Conservation (phyloP, 2,888 invertebrate species). For the Drosophila paracracens region DNA sequence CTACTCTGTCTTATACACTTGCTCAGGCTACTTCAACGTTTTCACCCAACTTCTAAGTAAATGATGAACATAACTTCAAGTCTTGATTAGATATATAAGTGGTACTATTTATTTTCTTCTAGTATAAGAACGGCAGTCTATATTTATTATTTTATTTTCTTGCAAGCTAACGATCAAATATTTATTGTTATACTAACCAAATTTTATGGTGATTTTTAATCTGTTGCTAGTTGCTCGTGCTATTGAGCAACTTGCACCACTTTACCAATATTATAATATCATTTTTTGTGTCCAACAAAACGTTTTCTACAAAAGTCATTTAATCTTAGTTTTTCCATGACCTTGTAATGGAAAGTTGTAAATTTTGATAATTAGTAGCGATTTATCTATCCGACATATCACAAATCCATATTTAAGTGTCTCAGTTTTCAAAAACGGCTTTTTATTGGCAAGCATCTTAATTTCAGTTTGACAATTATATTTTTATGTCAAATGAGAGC, state of each 20-base stretch:
- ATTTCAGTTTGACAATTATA: not conserved
- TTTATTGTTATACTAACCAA: not conserved
- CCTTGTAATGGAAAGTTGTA: not conserved
- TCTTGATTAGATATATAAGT: not conserved
- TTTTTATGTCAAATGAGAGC: not conserved
- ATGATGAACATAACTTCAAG: not conserved
- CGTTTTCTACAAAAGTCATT: not conserved
- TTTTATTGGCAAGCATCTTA: not conserved
- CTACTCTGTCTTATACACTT: conserved; percentile 33
- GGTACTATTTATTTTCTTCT: not conserved
- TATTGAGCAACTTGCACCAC: not conserved
- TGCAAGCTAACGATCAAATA: not conserved
- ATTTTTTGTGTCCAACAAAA: not conserved
- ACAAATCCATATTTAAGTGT: not conserved
- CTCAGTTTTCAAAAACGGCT: not conserved
- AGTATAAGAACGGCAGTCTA: not conserved
- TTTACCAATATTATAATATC: not conserved
- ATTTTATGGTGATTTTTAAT: not conserved
- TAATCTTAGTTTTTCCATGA: not conserved
- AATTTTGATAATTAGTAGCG: not conserved
- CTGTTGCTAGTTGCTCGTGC: not conserved
- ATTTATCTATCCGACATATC: not conserved
- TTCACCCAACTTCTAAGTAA: not conserved
- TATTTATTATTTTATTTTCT: not conserved
- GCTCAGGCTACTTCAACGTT: conserved; percentile 6